Evolutionary conservation across 2,888 invertebrate genomes (phyloP), one percentile per base, ranked within the genome.

Genomic region (Apoda limacodes): DNA sequence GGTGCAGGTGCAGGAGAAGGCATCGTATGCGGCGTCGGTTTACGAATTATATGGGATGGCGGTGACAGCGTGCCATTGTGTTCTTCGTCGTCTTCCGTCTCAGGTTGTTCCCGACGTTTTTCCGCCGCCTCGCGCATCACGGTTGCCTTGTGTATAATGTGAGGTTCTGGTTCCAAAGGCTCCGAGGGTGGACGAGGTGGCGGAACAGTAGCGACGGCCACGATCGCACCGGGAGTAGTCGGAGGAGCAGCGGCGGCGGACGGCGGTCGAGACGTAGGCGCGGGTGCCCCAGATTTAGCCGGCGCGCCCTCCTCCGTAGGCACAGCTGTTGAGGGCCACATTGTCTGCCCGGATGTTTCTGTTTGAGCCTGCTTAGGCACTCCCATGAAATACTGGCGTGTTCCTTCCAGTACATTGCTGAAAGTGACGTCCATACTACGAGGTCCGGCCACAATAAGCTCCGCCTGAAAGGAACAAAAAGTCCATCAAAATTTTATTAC

Each of bases 341-440:
- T 55, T 11, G 62, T 48, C 45, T 71, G 74, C 21, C 66, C 68
- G 54, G 62, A 50, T 48, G 66, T 54, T 48, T 70, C 61, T 30
- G 64, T 58, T 50, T 68, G 70, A 43, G 67, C 71, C 55, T 78
- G 78, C 56, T 83, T 83, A 44, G 90, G 90, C 64, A 90, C 80
- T 63, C 90, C 90, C 84, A 90, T 88, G 72, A 90, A 90, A 80
- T 88, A 90, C 83, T 89, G 89, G 66, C 90, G 88, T 66, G 88
- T 88, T 75, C 89, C 89, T 85, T 90, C 89, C 85, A 90, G 82
- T 78, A 89, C 88, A 86, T 89, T 90, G 76, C 87, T 88, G 81
- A 75, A 67, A 76, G 85, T 84, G 72, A 85, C 86, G 83, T 89
- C 89, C 89, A 89, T 89, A 82, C 83, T 87, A 82, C 75, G 61